A percentile compares a stretch with the other conserved stretches of the same genome.
phyloP scores from a whole-genome alignment of 2,113 vertebrate species.

The Bucco capensis region DNA sequence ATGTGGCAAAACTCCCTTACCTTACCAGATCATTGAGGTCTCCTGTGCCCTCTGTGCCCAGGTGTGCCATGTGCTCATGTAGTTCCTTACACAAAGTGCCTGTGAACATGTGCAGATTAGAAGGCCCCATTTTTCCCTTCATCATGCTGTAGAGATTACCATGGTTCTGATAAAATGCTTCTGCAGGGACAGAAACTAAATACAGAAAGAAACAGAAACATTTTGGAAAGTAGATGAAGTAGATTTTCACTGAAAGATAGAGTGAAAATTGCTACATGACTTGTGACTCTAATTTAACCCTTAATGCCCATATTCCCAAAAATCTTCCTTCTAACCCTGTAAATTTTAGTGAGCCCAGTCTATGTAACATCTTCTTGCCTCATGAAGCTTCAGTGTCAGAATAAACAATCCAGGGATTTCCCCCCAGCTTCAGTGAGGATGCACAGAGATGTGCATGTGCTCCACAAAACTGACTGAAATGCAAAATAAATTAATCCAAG shows the following conservation, averaged over 20 bases:
- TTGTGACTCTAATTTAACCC: background rate
- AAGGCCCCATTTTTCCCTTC: conserved; percentile 74
- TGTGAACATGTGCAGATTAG: conserved; percentile 52
- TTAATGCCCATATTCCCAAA: background rate
- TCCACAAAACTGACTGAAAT: background rate
- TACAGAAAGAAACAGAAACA: background rate
- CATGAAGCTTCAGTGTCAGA: background rate
- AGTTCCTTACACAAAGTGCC: conserved; percentile 72
- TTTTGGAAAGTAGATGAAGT: background rate
- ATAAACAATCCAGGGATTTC: background rate
- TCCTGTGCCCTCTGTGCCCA: conserved; percentile 59
- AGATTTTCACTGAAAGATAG: background rate
- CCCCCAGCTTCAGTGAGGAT: background rate
- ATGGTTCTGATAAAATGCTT: conserved; percentile 75
- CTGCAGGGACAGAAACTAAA: conserved; percentile 76
- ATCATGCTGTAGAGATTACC: conserved; percentile 66
- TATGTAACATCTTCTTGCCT: background rate
- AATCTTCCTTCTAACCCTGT: background rate
- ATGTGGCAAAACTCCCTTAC: conserved; percentile 57
- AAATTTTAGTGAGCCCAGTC: background rate
- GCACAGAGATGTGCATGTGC: rapidly evolving
- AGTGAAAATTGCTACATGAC: background rate
- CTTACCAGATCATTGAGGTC: conserved; percentile 75
- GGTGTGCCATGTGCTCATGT: conserved; percentile 60
- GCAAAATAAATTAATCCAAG: background rate